Base-by-base conservation (phyloP, 2,888 invertebrate species). In the Biston stratarius region DNA sequence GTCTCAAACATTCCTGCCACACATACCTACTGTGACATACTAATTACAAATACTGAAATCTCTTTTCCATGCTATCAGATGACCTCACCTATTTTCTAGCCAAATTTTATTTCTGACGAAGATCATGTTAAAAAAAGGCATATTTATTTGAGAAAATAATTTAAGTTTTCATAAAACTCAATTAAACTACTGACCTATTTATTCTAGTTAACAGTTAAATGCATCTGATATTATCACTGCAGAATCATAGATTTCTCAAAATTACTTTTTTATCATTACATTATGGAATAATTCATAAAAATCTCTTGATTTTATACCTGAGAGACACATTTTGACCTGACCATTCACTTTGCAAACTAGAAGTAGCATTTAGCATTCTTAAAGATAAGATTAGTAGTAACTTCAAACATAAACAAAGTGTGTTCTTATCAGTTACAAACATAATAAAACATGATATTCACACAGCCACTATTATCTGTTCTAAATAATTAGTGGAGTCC, bases 41-140 rank as follows among this genome's bases (percentile, higher is more conserved):
- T 24, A 3, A 24, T 1, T 38, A 8, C 7, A 6, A 36, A 36
- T 5, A 36, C 36, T 36, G 33, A 9, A 49, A 42, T 55, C 55
- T 60, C 59, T 64, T 67, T 70, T 69, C 61, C 15, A 44, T 71
- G n/a, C 55, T 69, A 67, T 69, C 62, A 71, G 80, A 84, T 88
- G 89, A 89, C 77, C 86, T 88, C 89, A 86, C 74, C 72, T 78
- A 79, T 78, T 80, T 83, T 53, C 63, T 77, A 74, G 57, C 49
- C 45, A 49, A 71, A 70, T 53, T 53, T 40, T 58, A 58, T 59
- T 40, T 49, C 24, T 48, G 34, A 9, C 9, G 58, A 15, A 36
- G 36, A 7, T 53, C 15, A 57, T 44, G 42, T 36, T 48, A 36
- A 9, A 60, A 38, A 55, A 6, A n/a, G 9, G 36, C 14, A 36